Base-by-base conservation (phyloP, 2,797 vertebrate genomes). In the Cossypha niveicapilla region DNA sequence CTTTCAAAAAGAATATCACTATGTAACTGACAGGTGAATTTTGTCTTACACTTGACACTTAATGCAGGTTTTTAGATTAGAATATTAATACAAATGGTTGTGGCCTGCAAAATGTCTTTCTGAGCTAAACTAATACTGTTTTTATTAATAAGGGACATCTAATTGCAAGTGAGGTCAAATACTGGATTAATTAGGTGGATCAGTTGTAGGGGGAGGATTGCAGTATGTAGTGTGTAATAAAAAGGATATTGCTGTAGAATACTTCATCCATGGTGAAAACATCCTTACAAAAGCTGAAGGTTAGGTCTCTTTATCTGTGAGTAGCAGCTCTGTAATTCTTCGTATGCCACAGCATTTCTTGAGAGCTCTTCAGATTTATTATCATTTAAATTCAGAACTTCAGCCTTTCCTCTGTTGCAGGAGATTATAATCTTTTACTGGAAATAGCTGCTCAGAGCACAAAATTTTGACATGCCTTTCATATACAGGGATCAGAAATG, bases 301-400 rank as follows among this genome's bases (percentile, higher is more conserved):
- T 73, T 63, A 48, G 11, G 22, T 71, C 1, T 3, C 66, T 76
- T 88, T 86, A 34, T 68, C 73, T 68, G n/a, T 63, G 48, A 77
- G 28, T 67, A 61, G 37, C 82, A 88, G 65, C 17, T 45, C 68
- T 92, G 66, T 75, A 83, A 47, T 92, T 90, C 57, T 90, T 83
- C 35, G 14, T 57, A 13, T 2, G 6, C 60, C 48, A 60, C 3
- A 1, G 39, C n/a, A 30, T 77, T 95, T 92, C 71, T 74, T 80
- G 42, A 94, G 87, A 91, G 71, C 61, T 91, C 85, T 89, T 92
- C 61, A 61, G 53, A 37, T 82, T 91, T 89, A 62, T 72, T 88
- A 32, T 67, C 47, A 63, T 73, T 74, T 58, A 56, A 57, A 71
- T 88, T 60, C 48, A 91, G 65, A 88, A 90, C 61, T 80, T 84